These are phyloP conservation scores for Sphaerophoria rueppellii DNA, from an alignment of 2,888 invertebrate species.

Conservation along the genomic window DNA sequence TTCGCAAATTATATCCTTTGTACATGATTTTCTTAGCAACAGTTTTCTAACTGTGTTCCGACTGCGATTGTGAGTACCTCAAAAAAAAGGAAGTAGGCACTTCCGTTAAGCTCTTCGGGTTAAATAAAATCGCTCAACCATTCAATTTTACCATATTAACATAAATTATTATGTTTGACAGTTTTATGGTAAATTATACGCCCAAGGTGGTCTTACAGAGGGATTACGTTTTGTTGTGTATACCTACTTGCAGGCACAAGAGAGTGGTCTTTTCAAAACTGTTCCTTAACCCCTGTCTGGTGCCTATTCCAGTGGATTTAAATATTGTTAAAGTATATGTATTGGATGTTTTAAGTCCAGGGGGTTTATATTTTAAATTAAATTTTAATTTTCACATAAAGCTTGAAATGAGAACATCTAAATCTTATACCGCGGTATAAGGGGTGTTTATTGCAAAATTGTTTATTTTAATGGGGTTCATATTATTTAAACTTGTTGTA, in stretches of 20 bases:
- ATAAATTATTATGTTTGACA: slow-evolving; percentile 70
- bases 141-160: slow-evolving; percentile 66
- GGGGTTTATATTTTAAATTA: slow-evolving; percentile 5
- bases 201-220: slow-evolving; percentile 35
- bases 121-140: slow-evolving; percentile 56
- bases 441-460: no score
- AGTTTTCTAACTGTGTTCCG: slow-evolving; percentile 7
- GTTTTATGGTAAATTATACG: slow-evolving; percentile 60
- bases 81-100: slow-evolving; percentile 40
- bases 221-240: slow-evolving; percentile 9
- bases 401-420: no score
- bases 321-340: slow-evolving; percentile 2
- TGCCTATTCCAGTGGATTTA: background rate
- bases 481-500: no score
- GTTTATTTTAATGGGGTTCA: no score
- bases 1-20: slow-evolving; percentile 72
- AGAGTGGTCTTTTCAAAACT: slow-evolving; percentile 12
- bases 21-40: slow-evolving; percentile 47
- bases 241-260: background rate
- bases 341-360: background rate
- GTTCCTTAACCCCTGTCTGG: background rate
- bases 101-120: slow-evolving; percentile 35
- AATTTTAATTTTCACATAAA: slow-evolving; percentile 4
- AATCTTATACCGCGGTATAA: no score
- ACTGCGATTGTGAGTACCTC: background rate